These are phyloP conservation scores for Falco naumanni DNA, from an alignment of 2,797 vertebrate genomes.

Conservation along the genomic window DNA sequence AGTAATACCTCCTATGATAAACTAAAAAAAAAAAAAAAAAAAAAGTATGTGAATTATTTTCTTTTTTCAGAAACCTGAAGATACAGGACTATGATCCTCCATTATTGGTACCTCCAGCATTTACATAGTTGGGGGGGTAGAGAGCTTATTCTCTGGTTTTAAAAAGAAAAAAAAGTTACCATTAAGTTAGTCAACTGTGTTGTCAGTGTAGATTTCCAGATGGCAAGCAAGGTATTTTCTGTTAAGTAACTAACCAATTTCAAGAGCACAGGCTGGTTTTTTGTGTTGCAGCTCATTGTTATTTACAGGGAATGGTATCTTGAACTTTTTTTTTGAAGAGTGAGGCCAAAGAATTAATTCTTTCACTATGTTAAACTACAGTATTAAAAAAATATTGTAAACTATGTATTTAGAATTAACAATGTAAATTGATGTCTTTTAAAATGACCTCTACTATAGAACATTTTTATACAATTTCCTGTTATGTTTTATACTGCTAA, in stretches of 20 bases:
- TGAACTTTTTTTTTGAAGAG: not conserved
- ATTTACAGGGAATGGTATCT: not conserved
- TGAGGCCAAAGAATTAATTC: not conserved
- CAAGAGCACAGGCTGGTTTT: not conserved
- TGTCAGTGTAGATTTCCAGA: not conserved
- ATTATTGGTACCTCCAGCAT: not conserved
- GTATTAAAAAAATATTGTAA: not conserved
- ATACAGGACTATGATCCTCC: not conserved
- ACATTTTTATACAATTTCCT: not conserved
- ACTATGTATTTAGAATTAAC: not conserved
- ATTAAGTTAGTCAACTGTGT: not conserved
- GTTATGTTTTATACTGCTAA: not conserved
- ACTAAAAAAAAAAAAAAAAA: not conserved
- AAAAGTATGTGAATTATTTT: not conserved
- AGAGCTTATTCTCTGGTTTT: not conserved
- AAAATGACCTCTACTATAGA: not conserved
- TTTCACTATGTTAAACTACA: not conserved
- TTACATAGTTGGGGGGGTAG: not conserved
- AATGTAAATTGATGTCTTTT: not conserved
- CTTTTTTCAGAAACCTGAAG: conserved; percentile 47
- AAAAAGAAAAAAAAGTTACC: not conserved
- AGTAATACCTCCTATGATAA: not conserved
- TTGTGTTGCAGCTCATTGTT: not conserved
- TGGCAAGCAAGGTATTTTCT: not conserved
- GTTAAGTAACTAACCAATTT: not conserved